Evolutionary conservation across 2,888 invertebrate species (phyloP).

Genomic region (Microctonus aethiopoides): DNA sequence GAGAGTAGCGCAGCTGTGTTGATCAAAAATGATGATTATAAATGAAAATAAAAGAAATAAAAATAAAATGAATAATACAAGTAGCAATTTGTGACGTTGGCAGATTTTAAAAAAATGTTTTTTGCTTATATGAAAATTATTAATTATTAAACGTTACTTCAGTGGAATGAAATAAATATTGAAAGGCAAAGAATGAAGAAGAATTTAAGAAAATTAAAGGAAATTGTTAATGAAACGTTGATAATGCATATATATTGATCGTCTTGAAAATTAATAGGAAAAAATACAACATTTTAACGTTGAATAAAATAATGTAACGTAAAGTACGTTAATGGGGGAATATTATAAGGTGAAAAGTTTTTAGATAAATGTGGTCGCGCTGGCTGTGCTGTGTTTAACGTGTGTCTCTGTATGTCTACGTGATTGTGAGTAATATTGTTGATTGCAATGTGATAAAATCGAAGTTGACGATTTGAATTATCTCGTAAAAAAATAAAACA

Average conservation of each 20-base stretch:
- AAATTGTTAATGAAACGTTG: conserved; percentile 26
- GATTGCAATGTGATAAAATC: conserved; percentile 34
- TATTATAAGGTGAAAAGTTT: conserved; percentile 1
- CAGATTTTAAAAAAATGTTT: background rate
- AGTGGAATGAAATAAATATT: background rate
- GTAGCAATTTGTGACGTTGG: background rate
- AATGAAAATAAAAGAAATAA: background rate
- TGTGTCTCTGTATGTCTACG: background rate
- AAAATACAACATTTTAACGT: conserved; percentile 11
- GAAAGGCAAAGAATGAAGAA: conserved; percentile 10
- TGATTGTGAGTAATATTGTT: conserved; percentile 23
- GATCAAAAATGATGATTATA: background rate
- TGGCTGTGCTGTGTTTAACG: conserved; percentile 35
- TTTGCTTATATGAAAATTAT: conserved; percentile 11
- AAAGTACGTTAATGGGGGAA: background rate
- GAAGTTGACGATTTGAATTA: conserved; percentile 30
- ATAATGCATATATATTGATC: conserved; percentile 22
- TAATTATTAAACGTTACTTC: background rate
- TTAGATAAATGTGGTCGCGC: conserved; percentile 31
- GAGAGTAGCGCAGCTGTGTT: background rate
- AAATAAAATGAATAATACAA: background rate
- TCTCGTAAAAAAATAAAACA: conserved; percentile 1
- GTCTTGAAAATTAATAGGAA: conserved; percentile 9
- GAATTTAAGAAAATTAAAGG: conserved; percentile 3
- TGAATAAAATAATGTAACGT: conserved; percentile 4